Conservation (phyloP, 2,113 vertebrate genomes). For the Okapia johnstoni region DNA sequence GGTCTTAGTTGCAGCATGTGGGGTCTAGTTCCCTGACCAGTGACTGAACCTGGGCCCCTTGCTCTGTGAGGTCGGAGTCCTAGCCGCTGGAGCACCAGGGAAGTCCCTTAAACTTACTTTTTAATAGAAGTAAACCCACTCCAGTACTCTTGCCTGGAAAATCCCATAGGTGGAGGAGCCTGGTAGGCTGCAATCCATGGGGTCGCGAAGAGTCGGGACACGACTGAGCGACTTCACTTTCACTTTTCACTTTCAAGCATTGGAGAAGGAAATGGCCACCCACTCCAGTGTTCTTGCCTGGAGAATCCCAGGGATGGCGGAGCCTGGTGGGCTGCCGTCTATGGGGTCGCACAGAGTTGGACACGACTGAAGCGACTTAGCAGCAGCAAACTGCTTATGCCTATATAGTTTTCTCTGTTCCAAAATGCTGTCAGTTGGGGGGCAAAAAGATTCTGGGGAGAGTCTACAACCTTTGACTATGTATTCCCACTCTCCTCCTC, state of each 20-base stretch:
- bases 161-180: too few relatives aligned
- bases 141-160: too few relatives aligned
- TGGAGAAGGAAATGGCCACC: too few relatives aligned
- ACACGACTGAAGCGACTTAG: too few relatives aligned
- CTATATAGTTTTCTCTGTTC: background rate
- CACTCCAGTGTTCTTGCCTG: too few relatives aligned
- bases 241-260: too few relatives aligned
- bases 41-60: background rate
- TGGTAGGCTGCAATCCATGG: too few relatives aligned
- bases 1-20: background rate
- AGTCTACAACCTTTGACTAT: background rate
- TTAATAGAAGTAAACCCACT: background rate
- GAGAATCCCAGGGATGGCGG: too few relatives aligned
- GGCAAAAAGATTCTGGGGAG: background rate
- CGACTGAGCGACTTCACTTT: too few relatives aligned
- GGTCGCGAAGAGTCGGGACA: too few relatives aligned
- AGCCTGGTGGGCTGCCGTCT: too few relatives aligned
- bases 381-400: background rate
- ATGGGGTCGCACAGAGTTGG: too few relatives aligned
- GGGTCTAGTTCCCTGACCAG: background rate
- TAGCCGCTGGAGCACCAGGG: background rate
- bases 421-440: background rate
- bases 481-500: background rate
- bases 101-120: background rate
- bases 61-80: background rate